Conservation (phyloP, 2,113 vertebrate species). For the Chitala chitala region DNA sequence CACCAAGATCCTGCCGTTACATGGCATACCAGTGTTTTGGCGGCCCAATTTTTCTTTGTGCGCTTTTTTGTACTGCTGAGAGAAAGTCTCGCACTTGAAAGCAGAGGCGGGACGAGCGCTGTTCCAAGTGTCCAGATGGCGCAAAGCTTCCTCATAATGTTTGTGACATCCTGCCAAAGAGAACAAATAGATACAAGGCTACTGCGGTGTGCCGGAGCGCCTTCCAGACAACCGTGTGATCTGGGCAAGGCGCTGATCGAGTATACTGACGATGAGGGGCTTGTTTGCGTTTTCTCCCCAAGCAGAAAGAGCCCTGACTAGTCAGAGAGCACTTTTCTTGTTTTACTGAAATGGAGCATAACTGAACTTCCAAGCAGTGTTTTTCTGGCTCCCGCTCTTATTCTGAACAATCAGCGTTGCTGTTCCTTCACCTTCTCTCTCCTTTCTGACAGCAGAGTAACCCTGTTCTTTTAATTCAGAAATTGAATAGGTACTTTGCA, state of each 20-base stretch:
- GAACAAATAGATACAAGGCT: neutral
- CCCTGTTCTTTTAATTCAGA: slow-evolving; percentile 37
- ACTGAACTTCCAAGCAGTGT: too few species aligned
- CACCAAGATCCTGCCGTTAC: neutral
- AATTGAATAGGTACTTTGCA: slow-evolving; percentile 58
- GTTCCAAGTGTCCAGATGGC: slow-evolving; percentile 2
- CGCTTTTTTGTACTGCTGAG: slow-evolving; percentile 4
- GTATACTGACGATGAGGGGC: too few species aligned
- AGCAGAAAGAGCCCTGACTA: too few species aligned
- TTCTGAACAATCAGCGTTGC: neutral
- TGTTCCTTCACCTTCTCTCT: slow-evolving; percentile 39
- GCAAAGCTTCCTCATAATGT: neutral
- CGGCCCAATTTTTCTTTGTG: neutral
- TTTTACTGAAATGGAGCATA: too few species aligned
- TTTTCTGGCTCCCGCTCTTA: neutral
- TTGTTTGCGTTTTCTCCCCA: too few species aligned
- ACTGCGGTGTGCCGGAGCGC: neutral
- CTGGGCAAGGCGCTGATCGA: neutral
- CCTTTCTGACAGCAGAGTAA: slow-evolving; percentile 30
- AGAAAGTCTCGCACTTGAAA: neutral
- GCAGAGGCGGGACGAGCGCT: neutral
- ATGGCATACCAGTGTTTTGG: neutral
- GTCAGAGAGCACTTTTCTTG: too few species aligned
- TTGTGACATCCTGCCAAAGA: slow-evolving; percentile 7
- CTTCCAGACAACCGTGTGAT: neutral